Evolutionary conservation across 2,888 invertebrate genomes (phyloP).

Genomic region (Apantesis nais): DNA sequence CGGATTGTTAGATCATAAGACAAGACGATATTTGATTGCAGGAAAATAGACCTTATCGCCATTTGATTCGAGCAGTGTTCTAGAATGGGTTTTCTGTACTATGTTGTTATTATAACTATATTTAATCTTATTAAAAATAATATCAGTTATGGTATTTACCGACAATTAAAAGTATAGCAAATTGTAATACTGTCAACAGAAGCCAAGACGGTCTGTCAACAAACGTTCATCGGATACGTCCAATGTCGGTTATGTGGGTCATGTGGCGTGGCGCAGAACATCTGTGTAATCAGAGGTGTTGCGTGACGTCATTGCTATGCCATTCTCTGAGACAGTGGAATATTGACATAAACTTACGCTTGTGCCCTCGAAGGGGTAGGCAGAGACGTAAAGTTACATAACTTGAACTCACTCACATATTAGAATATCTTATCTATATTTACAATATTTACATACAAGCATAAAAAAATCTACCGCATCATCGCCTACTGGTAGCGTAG

Average conservation of each 20-base stretch:
- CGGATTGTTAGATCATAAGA: too few species aligned
- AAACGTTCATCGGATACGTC: constrained; percentile 31
- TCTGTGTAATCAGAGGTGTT: constrained; percentile 49
- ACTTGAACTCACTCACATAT: too few species aligned
- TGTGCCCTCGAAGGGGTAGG: neutral
- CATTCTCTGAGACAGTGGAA: neutral
- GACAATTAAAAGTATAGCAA: neutral
- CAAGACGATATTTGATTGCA: too few species aligned
- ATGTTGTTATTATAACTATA: neutral
- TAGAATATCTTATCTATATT: neutral
- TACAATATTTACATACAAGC: too few species aligned
- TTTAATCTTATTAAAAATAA: neutral
- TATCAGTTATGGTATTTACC: neutral
- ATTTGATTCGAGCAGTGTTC: too few species aligned
- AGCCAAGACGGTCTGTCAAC: constrained; percentile 24
- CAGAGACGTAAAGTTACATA: too few species aligned
- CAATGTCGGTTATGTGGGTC: constrained; percentile 51
- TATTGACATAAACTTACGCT: neutral
- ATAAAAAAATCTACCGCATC: too few species aligned
- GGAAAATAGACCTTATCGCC: too few species aligned
- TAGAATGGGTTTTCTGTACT: neutral
- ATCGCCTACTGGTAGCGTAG: neutral
- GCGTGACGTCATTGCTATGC: constrained; percentile 39
- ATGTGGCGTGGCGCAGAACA: constrained; percentile 44
- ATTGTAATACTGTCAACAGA: constrained; percentile 20